These are phyloP conservation scores for Paramuricea clavata DNA, from an alignment of 92 coral and sea anemone species.

Conservation along the genomic window DNA sequence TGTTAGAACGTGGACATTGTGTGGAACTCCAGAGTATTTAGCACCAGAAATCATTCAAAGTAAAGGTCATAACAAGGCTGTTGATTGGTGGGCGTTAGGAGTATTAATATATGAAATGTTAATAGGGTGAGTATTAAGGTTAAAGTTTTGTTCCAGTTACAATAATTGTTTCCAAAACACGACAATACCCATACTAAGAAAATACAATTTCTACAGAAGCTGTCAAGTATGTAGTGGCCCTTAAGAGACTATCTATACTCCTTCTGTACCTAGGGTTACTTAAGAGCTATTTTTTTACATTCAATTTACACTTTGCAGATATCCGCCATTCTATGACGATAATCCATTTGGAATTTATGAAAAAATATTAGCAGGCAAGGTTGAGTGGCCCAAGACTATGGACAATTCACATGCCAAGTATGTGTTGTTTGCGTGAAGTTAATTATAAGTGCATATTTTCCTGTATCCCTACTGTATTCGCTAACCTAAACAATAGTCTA, in stretches of 20 bases:
- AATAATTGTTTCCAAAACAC: too few species aligned
- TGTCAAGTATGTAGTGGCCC: too few species aligned
- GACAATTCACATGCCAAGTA: conserved; percentile 96
- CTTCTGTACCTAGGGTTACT: too few species aligned
- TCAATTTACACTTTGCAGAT: conserved; percentile 66
- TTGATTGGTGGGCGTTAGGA: conserved; percentile 99
- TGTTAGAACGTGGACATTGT: conserved; percentile 94
- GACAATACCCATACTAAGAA: too few species aligned
- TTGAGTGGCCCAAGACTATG: conserved; percentile 99
- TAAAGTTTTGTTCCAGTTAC: too few species aligned
- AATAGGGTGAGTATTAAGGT: conserved; percentile 84
- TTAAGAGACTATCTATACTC: too few species aligned
- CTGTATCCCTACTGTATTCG: background rate
- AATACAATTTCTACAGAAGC: too few species aligned
- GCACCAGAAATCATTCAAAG: conserved; percentile 99
- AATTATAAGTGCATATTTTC: background rate
- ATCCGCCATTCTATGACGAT: conserved; percentile 99
- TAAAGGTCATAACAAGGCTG: conserved; percentile 98
- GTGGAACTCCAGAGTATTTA: conserved; percentile 99
- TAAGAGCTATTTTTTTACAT: background rate
- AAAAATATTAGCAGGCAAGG: conserved; percentile 94
- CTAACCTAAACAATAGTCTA: background rate
- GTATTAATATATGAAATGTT: conserved; percentile 99
- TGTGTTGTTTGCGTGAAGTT: background rate
- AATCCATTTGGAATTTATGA: conserved; percentile 99